Evolutionary conservation across 1,140 invertebrate species (phyloP).

Genomic region (Cataglyphis hispanica): DNA sequence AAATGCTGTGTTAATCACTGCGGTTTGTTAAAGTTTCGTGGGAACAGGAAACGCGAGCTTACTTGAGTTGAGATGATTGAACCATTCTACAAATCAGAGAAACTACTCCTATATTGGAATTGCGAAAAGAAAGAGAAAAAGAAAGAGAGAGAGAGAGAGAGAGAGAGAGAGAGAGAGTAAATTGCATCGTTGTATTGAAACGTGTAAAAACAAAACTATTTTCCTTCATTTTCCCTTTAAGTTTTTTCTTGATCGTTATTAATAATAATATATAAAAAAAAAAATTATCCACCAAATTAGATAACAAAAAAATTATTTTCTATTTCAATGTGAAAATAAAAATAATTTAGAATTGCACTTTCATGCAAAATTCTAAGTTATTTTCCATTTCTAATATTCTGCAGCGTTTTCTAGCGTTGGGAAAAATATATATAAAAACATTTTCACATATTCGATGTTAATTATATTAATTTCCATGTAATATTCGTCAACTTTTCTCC

Average conservation of each 20-base stretch:
- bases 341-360: not conserved
- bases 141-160: not conserved
- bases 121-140: conserved; percentile 21
- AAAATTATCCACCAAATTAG: not conserved
- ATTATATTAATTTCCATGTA: not conserved
- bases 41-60: conserved; percentile 6
- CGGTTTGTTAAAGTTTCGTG: conserved; percentile 56
- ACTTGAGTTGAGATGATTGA: conserved; percentile 38
- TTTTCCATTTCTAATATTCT: not conserved
- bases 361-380: not conserved
- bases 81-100: conserved; percentile 62
- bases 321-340: not conserved
- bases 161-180: not conserved
- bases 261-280: not conserved
- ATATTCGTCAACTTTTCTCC: not conserved
- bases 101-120: conserved; percentile 32
- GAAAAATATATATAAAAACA: not conserved
- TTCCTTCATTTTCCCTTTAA: not conserved
- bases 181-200: no score
- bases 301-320: not conserved
- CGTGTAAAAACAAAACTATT: conserved; percentile 40
- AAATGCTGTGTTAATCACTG: conserved; percentile 30
- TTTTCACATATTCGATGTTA: conserved; percentile 3
- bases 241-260: not conserved
- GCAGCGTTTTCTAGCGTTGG: not conserved